Evolutionary conservation across 2,113 vertebrate genomes (phyloP), one percentile per base, ranked within the genome.

Genomic region (Laterallus jamaicensis): DNA sequence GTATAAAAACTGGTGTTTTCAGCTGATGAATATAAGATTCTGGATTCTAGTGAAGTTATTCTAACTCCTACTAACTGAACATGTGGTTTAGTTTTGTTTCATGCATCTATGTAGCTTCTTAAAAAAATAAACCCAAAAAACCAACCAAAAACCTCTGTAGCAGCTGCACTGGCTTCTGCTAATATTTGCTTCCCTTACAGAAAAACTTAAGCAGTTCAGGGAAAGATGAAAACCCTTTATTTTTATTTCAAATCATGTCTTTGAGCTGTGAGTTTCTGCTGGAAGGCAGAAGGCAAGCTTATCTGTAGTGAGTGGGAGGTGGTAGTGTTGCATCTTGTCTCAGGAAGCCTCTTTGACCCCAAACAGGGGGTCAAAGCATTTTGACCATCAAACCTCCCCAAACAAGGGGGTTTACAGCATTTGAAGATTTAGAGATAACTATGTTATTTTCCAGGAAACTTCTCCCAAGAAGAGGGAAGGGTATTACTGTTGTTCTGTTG

Each of bases 111-210:
- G 42, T 54, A 89, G 39, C 62, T 71, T 63, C 60, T 92, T 92
- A 6, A 11, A 29, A 50, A 78, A 42, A 56, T 47, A 62, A 59
- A 17, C 12, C 8, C 28, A 21, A 52, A 52, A 52, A 52, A 24
- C 11, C 22, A 24, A 52, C 22, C 50, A 25, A 52, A 52, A 52
- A 52, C 56, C 22, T 44, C 80, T 58, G 8, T 42, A 92, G 77
- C 81, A 94, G 80, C 88, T 94, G 91, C 50, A 55, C 50, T 87
- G 70, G 75, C 89, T 94, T 87, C 88, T 92, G 81, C 54, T 74
- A 78, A 56, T 95, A 79, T 71, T 94, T 89, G 39, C 59, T 86
- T 95, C 78, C 32, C 29, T 86, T 89, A 73, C 44, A 44, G 58
- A 55, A 92, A 91, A 92, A 39, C 12, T 26, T 32, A 62, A 47